Conservation (phyloP, 2,888 invertebrate genomes). For the Timema cristinae region DNA sequence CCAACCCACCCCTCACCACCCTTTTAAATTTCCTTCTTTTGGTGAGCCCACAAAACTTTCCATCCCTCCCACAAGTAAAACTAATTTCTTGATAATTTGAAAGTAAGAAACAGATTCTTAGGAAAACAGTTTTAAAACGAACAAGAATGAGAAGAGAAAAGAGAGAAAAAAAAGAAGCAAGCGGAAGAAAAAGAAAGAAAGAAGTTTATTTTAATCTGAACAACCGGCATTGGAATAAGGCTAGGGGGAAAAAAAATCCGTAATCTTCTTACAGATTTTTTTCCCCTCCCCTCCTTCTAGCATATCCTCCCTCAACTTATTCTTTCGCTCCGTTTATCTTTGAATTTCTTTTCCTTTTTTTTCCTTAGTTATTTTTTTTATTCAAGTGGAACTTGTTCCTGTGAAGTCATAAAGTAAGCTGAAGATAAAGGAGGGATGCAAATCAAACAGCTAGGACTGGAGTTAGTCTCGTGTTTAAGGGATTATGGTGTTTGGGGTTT, state of each 20-base stretch:
- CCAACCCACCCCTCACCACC: too few relatives aligned
- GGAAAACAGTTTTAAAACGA: slow-evolving; percentile 23
- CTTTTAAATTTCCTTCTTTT: too few relatives aligned
- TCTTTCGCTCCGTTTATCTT: slow-evolving; percentile 13
- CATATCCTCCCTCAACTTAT: slow-evolving; percentile 10
- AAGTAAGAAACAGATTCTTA: slow-evolving; percentile 34
- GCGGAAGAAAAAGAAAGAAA: slow-evolving; percentile 32
- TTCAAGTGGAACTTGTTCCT: slow-evolving; percentile 8
- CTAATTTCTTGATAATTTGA: slow-evolving; percentile 53
- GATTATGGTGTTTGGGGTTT: background rate
- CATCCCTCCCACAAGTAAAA: slow-evolving; percentile 38
- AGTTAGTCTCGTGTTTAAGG: slow-evolving; percentile 13
- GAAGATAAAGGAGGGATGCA: slow-evolving; percentile 16
- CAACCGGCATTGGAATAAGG: background rate
- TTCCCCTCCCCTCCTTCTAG: background rate
- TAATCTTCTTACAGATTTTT: slow-evolving; percentile 15
- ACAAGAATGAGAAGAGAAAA: slow-evolving; percentile 9
- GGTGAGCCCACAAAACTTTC: background rate
- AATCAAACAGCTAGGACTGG: slow-evolving; percentile 14
- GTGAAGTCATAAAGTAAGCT: slow-evolving; percentile 14
- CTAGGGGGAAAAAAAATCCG: slow-evolving; percentile 6
- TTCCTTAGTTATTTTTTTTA: slow-evolving; percentile 8
- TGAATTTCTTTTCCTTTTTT: background rate
- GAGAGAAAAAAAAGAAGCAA: slow-evolving; percentile 28
- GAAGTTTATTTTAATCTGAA: slow-evolving; percentile 29